A percentile compares a stretch with the other conserved stretches of the same genome.
Evolutionary conservation across 2,113 vertebrate genomes (phyloP).

Genomic region (Cepphus grylle): DNA sequence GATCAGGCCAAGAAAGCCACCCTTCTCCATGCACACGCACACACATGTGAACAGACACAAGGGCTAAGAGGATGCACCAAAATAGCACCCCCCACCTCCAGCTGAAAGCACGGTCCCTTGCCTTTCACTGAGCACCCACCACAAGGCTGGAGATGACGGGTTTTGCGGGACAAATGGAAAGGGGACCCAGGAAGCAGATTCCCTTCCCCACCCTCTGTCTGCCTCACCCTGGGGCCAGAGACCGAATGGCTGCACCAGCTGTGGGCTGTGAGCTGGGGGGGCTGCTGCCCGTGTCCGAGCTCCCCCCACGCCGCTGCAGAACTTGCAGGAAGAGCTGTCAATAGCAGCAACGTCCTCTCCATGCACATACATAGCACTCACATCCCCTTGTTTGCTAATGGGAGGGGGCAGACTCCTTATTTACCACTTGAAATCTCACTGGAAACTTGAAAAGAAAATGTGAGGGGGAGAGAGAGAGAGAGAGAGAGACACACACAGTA

Average conservation of each 20-base stretch:
- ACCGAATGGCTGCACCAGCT: accelerated
- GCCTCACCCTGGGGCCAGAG: neutral
- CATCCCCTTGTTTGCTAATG: neutral
- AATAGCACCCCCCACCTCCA: neutral
- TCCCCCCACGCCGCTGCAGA: accelerated
- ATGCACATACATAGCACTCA: neutral
- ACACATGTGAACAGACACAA: neutral
- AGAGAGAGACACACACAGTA: neutral
- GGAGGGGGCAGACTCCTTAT: neutral
- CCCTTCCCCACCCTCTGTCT: neutral
- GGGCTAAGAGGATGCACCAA: neutral
- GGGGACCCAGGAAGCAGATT: neutral
- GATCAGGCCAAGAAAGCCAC: neutral
- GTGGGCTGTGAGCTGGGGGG: neutral
- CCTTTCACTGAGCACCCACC: neutral
- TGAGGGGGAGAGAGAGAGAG: neutral
- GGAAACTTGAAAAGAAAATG: neutral
- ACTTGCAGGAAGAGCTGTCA: neutral
- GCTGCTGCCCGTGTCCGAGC: accelerated
- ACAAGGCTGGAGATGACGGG: neutral
- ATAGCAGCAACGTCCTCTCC: neutral
- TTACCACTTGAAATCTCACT: neutral
- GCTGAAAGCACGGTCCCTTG: neutral
- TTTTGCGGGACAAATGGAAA: neutral
- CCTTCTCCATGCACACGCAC: neutral